Conservation (phyloP, 2,888 invertebrate species). For the Galeopsomyia nigrocyanea region DNA sequence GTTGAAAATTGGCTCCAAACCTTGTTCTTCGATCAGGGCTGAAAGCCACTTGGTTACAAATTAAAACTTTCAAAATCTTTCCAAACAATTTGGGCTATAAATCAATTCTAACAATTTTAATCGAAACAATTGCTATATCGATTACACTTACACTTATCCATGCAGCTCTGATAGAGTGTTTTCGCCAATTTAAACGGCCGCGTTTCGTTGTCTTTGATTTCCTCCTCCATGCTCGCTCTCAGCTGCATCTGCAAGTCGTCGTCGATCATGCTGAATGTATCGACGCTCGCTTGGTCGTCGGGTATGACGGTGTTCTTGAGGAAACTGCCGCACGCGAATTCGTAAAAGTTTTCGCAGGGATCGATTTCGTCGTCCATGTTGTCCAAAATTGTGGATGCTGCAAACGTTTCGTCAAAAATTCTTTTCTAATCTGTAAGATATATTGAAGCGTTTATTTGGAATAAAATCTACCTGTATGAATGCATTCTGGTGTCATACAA, state of each 20-base stretch:
- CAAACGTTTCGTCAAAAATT: constrained; percentile 73
- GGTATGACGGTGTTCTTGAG: constrained; percentile 79
- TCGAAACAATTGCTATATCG: no score
- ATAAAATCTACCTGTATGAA: constrained; percentile 75
- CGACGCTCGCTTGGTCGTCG: constrained; percentile 84
- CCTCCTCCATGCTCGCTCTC: constrained; percentile 78
- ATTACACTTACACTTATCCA: constrained; percentile 83
- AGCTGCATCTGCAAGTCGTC: constrained; percentile 84
- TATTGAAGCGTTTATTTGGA: neutral
- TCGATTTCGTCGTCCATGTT: constrained; percentile 80
- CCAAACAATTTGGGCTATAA: no score
- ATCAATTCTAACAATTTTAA: no score
- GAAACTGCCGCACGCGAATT: constrained; percentile 83
- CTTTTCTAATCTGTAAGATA: neutral
- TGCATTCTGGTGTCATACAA: constrained; percentile 83
- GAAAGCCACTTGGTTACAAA: constrained; percentile 50
- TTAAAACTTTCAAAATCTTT: constrained; percentile 25
- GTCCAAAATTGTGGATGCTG: constrained; percentile 78
- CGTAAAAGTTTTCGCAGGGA: constrained; percentile 85
- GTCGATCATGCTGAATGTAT: constrained; percentile 82
- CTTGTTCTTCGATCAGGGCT: constrained; percentile 85
- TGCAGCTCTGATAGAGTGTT: constrained; percentile 87
- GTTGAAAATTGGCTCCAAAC: constrained; percentile 77
- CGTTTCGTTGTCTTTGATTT: constrained; percentile 72
- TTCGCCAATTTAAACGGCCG: constrained; percentile 85